Conservation (phyloP, 2,797 vertebrate species). For the Hyperoplus lanceolatus region DNA sequence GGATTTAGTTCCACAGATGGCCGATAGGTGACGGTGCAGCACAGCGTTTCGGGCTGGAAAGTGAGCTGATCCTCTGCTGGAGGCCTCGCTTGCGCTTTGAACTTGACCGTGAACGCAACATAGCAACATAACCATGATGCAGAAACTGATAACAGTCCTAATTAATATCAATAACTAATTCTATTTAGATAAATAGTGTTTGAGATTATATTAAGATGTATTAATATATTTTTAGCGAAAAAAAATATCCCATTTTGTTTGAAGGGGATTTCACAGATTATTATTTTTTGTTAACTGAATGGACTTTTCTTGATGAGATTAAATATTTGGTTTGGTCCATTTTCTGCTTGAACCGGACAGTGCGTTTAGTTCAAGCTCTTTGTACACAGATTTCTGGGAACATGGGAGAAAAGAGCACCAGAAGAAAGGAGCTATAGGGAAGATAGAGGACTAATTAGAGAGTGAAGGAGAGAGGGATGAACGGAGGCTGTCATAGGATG, state of each 20-base stretch:
- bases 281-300: background rate
- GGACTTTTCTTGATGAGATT: background rate
- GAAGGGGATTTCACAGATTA: background rate
- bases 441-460: constrained; percentile 75
- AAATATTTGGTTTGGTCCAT: constrained; percentile 11
- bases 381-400: constrained; percentile 55
- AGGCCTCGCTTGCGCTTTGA: constrained; percentile 62
- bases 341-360: constrained; percentile 11
- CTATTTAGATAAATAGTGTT: background rate
- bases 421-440: constrained; percentile 56
- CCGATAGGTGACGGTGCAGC: constrained; percentile 56
- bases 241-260: background rate
- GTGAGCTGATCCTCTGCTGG: constrained; percentile 27
- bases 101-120: constrained; percentile 80
- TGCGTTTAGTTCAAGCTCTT: constrained; percentile 15
- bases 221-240: background rate
- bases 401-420: constrained; percentile 36
- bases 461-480: constrained; percentile 70
- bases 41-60: background rate
- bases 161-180: background rate
- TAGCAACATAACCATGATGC: constrained; percentile 7
- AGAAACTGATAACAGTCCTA: background rate
- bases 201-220: background rate
- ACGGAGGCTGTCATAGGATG: constrained; percentile 70
- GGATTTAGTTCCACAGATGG: background rate